phyloP scores from a whole-genome alignment of 1,140 invertebrate species.

The Leptinotarsa undecemlineata region DNA sequence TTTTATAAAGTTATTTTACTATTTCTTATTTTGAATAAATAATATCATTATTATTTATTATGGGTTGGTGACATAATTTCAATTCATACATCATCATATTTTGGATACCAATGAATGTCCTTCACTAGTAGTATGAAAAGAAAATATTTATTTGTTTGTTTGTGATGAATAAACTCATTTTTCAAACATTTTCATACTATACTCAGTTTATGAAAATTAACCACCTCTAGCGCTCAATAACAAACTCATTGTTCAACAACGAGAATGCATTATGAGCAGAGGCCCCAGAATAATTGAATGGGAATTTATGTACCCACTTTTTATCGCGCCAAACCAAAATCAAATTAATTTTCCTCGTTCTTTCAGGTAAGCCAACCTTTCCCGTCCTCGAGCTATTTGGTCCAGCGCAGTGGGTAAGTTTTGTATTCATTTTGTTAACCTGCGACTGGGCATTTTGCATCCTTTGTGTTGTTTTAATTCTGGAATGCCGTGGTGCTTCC shows the following conservation, averaged over 20 bases:
- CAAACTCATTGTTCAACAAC: not conserved
- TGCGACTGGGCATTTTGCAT: not conserved
- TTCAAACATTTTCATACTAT: too few relatives aligned
- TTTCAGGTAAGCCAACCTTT: conserved; percentile 2
- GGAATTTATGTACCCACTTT: conserved; percentile 6
- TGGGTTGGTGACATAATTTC: too few relatives aligned
- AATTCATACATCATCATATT: too few relatives aligned
- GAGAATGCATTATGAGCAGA: not conserved
- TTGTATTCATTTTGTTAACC: not conserved
- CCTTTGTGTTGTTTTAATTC: not conserved
- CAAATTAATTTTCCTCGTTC: conserved; percentile 8
- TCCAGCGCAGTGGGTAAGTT: conserved; percentile 5
- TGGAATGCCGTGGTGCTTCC: not conserved
- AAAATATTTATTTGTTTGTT: too few relatives aligned
- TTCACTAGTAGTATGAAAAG: too few relatives aligned
- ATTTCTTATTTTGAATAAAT: too few relatives aligned
- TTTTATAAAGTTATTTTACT: too few relatives aligned
- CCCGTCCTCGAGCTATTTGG: conserved; percentile 7
- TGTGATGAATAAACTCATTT: too few relatives aligned
- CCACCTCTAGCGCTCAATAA: too few relatives aligned
- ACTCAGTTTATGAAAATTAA: too few relatives aligned
- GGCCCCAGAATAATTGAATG: not conserved
- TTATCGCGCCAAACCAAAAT: not conserved
- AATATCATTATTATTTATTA: too few relatives aligned
- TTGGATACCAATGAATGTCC: too few relatives aligned